Conservation (phyloP, 92 coral and sea anemone genomes). For the Zoanthus solanderi region DNA sequence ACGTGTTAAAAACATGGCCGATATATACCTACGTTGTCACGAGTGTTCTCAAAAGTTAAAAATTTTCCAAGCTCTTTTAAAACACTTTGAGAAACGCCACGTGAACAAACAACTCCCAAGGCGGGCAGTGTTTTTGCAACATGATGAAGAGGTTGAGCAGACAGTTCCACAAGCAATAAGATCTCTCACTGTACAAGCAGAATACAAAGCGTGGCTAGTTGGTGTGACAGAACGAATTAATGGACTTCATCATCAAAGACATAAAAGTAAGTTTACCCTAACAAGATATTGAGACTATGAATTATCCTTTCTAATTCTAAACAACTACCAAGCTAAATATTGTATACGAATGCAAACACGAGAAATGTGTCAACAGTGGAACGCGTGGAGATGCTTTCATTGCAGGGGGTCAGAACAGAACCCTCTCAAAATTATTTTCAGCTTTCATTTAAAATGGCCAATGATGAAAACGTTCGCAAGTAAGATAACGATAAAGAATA, state of each 20-base stretch:
- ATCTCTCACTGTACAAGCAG: slow-evolving; percentile 51
- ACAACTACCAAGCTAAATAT: slow-evolving; percentile 11
- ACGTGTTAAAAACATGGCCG: slow-evolving; percentile 37
- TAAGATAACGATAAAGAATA: not conserved
- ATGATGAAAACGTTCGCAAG: not conserved
- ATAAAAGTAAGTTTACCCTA: slow-evolving; percentile 50
- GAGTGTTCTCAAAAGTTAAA: slow-evolving; percentile 46
- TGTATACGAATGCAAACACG: slow-evolving; percentile 13
- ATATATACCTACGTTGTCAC: slow-evolving; percentile 25
- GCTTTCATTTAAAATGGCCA: not conserved
- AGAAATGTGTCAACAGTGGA: not conserved
- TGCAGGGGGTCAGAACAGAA: not conserved
- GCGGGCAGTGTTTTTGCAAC: slow-evolving; percentile 32
- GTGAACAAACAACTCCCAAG: slow-evolving; percentile 25
- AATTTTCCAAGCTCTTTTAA: slow-evolving; percentile 51
- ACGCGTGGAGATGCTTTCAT: not conserved
- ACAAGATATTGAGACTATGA: not conserved
- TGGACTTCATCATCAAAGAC: slow-evolving; percentile 44
- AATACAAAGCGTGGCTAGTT: slow-evolving; percentile 50
- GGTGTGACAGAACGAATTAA: slow-evolving; percentile 46
- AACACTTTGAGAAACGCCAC: slow-evolving; percentile 51
- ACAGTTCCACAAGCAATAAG: slow-evolving; percentile 20
- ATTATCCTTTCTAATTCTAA: not conserved
- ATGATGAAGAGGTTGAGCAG: slow-evolving; percentile 40
- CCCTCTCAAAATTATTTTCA: not conserved